phyloP scores from a whole-genome alignment of 2,113 vertebrate species.

The Passer montanus region DNA sequence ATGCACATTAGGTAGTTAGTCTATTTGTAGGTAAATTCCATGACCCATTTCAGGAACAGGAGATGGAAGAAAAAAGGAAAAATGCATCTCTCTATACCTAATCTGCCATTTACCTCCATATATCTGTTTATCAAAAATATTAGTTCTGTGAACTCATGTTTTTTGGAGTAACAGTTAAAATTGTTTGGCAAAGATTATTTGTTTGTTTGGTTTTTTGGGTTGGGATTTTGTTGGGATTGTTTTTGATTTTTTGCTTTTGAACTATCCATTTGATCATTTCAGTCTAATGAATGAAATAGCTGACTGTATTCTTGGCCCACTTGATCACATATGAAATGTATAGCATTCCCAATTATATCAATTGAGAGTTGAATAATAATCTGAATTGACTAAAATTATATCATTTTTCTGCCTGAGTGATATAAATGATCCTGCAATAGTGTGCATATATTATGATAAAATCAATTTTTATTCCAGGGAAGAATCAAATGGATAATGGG shows the following conservation, averaged over 20 bases:
- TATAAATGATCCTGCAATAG: slow-evolving; percentile 8
- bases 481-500: slow-evolving; percentile 17
- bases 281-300: not conserved
- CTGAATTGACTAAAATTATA: slow-evolving; percentile 33
- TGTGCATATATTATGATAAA: slow-evolving; percentile 29
- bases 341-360: not conserved
- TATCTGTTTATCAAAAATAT: not conserved
- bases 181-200: not conserved
- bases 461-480: slow-evolving; percentile 13
- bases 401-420: slow-evolving; percentile 25
- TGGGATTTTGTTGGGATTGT: not conserved
- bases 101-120: not conserved
- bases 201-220: not conserved
- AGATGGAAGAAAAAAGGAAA: not conserved
- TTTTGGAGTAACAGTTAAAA: not conserved
- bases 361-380: slow-evolving; percentile 52
- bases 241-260: not conserved
- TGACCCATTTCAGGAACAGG: not conserved
- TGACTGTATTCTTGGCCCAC: not conserved
- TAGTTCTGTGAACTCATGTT: not conserved
- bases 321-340: not conserved
- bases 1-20: not conserved
- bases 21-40: not conserved
- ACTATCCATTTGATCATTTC: not conserved
- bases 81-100: not conserved